phyloP scores from a whole-genome alignment of 2,113 vertebrate species.

The Lethenteron reissneri region DNA sequence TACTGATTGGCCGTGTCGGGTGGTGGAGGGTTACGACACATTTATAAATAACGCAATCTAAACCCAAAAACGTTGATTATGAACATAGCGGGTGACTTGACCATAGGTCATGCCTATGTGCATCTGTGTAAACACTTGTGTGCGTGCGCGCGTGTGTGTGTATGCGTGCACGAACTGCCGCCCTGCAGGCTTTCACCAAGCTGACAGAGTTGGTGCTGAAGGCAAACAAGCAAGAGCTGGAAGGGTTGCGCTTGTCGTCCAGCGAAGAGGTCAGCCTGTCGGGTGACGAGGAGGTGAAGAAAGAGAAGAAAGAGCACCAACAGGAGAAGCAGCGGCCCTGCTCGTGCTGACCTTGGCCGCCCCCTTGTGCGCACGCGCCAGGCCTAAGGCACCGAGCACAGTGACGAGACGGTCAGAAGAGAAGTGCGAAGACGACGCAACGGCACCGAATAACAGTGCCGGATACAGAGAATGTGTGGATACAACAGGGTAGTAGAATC shows the following conservation, averaged over 20 bases:
- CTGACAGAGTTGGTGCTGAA: slow-evolving; percentile 77
- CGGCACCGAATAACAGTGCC: too few species aligned
- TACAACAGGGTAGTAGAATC: too few species aligned
- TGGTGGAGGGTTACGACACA: too few species aligned
- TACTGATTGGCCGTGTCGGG: too few species aligned
- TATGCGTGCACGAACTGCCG: slow-evolving; percentile 1
- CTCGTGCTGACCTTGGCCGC: slow-evolving; percentile 46
- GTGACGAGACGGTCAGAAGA: too few species aligned
- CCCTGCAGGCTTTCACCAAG: slow-evolving; percentile 53
- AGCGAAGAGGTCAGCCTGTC: slow-evolving; percentile 31
- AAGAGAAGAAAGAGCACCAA: slow-evolving; percentile 29
- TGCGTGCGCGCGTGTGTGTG: neutral
- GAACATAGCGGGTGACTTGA: neutral
- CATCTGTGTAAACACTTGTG: neutral
- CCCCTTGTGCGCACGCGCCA: too few species aligned
- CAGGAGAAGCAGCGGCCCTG: slow-evolving; percentile 39
- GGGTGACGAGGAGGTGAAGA: slow-evolving; percentile 50
- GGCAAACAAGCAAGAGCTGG: slow-evolving; percentile 73
- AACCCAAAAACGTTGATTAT: neutral
- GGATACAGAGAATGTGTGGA: too few species aligned
- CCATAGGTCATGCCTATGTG: neutral
- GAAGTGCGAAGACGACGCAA: too few species aligned
- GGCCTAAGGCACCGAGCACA: too few species aligned
- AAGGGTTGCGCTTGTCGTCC: slow-evolving; percentile 34
- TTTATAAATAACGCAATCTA: too few species aligned